Conservation (phyloP, 2,797 vertebrate species). For the Aplochiton taeniatus region DNA sequence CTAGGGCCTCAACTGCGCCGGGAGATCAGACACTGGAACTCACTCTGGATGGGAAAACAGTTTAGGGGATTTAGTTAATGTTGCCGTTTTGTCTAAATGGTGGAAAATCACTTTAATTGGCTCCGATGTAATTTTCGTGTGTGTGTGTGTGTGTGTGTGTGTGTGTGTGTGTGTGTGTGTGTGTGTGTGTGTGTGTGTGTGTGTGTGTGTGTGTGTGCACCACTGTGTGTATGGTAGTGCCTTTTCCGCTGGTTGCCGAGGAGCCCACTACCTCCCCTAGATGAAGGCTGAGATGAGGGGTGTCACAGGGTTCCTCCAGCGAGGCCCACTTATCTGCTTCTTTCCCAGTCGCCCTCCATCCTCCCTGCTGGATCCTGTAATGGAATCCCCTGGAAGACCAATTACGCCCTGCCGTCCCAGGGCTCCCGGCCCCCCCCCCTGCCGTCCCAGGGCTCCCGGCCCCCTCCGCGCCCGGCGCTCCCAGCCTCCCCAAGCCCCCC, state of each 20-base stretch:
- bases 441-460: neutral
- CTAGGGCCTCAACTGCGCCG: slow-evolving; percentile 10
- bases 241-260: neutral
- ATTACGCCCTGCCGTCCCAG: neutral
- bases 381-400: too few relatives aligned
- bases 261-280: neutral
- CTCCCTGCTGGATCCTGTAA: neutral
- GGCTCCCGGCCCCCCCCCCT: neutral
- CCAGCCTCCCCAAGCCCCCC: neutral
- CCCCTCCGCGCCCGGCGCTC: neutral
- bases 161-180: neutral
- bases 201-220: neutral
- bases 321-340: slow-evolving; percentile 16
- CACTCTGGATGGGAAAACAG: neutral
- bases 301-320: slow-evolving; percentile 1
- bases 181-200: neutral
- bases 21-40: neutral
- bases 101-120: too few relatives aligned
- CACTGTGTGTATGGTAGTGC: neutral
- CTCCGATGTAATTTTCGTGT: neutral
- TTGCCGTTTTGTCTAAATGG: neutral
- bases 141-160: slow-evolving; percentile 2
- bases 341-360: slow-evolving; percentile 3
- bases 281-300: slow-evolving; percentile 4
- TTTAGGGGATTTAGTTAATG: neutral